A percentile compares a stretch with the other conserved stretches of the same genome.
Conservation (phyloP, 2,797 vertebrate species). For the Cheracebus regulus region DNA sequence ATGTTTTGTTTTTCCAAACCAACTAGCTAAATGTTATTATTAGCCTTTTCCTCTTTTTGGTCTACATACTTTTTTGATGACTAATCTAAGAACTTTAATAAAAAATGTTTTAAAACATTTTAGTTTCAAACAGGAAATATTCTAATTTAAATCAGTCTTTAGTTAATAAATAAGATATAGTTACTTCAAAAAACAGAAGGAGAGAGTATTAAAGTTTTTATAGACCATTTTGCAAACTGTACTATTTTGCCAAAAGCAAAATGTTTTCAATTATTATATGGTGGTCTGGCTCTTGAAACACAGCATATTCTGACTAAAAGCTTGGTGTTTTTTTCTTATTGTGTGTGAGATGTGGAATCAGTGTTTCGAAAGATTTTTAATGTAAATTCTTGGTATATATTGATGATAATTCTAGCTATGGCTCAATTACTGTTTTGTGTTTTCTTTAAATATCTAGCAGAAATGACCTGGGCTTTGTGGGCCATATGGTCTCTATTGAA, state of each 20-base stretch:
- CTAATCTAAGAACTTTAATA: not conserved
- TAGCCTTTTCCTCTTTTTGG: not conserved
- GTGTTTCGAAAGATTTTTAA: conserved; percentile 65
- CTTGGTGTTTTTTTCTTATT: conserved; percentile 36
- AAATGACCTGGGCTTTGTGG: not conserved
- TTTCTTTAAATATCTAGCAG: not conserved
- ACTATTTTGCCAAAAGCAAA: conserved; percentile 46
- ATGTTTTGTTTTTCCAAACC: not conserved
- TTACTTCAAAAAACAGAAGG: conserved; percentile 48
- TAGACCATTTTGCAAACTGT: not conserved
- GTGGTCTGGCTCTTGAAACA: conserved; percentile 46
- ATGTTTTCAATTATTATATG: conserved; percentile 72
- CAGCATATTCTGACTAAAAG: conserved; percentile 50
- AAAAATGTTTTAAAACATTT: conserved; percentile 23
- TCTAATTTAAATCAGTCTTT: conserved; percentile 32
- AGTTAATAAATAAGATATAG: conserved; percentile 18
- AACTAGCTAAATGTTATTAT: not conserved
- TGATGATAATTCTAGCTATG: not conserved
- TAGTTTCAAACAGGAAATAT: conserved; percentile 22
- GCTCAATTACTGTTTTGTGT: not conserved
- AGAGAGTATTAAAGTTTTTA: conserved; percentile 44
- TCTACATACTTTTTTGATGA: not conserved
- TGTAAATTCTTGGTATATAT: conserved; percentile 39
- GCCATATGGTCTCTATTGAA: not conserved
- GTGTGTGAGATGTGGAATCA: conserved; percentile 50